These are phyloP conservation scores for Phortica magna DNA, from an alignment of 2,888 invertebrate genomes.

Conservation along the genomic window DNA sequence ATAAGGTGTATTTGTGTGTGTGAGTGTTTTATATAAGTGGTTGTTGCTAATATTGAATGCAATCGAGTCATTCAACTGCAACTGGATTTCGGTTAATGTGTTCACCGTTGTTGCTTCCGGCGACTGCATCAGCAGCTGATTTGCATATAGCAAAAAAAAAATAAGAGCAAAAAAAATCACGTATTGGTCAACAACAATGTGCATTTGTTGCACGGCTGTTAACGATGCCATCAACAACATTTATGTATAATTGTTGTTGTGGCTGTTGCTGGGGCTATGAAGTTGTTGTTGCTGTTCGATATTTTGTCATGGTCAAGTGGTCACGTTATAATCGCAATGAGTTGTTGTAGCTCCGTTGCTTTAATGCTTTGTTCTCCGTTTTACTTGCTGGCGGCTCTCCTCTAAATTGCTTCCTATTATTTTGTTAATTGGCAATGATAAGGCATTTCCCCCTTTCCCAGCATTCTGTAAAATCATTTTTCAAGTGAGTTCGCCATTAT, in stretches of 20 bases:
- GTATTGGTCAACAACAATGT: conserved; percentile 32
- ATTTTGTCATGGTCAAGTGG: conserved; percentile 69
- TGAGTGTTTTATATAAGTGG: background rate
- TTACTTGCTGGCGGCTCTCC: background rate
- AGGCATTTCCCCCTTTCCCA: conserved; percentile 11
- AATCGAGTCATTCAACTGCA: conserved; percentile 67
- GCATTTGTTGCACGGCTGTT: conserved; percentile 46
- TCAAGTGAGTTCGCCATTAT: background rate
- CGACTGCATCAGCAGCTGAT: conserved; percentile 45
- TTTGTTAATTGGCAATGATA: conserved; percentile 15
- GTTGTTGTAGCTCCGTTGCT: background rate
- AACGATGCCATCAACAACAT: conserved; percentile 54
- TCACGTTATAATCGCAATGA: conserved; percentile 45
- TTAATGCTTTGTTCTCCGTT: background rate
- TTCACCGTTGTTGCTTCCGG: conserved; percentile 41
- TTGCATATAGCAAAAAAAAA: conserved; percentile 58
- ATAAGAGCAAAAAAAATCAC: conserved; percentile 33
- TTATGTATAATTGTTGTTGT: conserved; percentile 17
- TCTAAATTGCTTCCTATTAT: conserved; percentile 25
- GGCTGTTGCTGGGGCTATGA: conserved; percentile 4
- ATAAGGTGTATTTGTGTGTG: background rate
- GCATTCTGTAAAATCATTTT: background rate
- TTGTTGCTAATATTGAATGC: conserved; percentile 46
- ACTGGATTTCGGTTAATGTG: conserved; percentile 70
- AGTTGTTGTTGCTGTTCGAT: conserved; percentile 48